Evolutionary conservation across 30 jellyfish, hydroid and myxozoan genomes (phyloP).

Genomic region (Hydractinia echinata): DNA sequence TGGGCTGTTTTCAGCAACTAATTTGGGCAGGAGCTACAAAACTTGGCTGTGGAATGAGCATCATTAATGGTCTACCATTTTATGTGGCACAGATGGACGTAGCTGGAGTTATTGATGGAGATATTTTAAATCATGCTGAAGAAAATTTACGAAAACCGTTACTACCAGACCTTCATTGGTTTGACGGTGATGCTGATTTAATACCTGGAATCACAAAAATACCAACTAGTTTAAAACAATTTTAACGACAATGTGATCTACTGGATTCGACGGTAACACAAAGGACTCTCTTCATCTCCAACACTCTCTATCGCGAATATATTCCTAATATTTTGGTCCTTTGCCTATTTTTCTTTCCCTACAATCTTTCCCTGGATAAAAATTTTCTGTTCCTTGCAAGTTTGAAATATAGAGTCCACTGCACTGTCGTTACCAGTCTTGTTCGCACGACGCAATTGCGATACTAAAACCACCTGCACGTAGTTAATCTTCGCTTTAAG

Average conservation of each 20-base stretch:
- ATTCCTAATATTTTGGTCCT: too few species aligned
- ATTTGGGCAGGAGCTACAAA: slow-evolving; percentile 81
- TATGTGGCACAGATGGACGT: slow-evolving; percentile 75
- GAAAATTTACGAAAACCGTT: slow-evolving; percentile 53
- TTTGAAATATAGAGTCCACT: too few species aligned
- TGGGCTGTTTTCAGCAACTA: slow-evolving; percentile 75
- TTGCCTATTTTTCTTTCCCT: too few species aligned
- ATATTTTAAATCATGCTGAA: slow-evolving; percentile 34
- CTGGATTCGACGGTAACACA: neutral
- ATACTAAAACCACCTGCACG: too few species aligned
- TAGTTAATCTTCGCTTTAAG: too few species aligned
- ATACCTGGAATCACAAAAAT: neutral
- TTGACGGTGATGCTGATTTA: slow-evolving; percentile 34
- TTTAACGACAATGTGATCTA: neutral
- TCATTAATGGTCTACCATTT: slow-evolving; percentile 54
- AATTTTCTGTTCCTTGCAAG: too few species aligned
- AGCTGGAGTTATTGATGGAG: slow-evolving; percentile 54
- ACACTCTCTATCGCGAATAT: too few species aligned
- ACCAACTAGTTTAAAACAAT: neutral
- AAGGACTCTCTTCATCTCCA: too few species aligned
- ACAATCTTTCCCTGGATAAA: too few species aligned
- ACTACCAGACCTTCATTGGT: slow-evolving; percentile 38
- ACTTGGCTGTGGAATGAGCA: slow-evolving; percentile 72
- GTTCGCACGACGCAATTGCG: too few species aligned
- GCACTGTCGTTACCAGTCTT: too few species aligned